A percentile compares a stretch with the other conserved stretches of the same genome.
Conservation (phyloP, 2,888 invertebrate genomes). For the Operophtera brumata region DNA sequence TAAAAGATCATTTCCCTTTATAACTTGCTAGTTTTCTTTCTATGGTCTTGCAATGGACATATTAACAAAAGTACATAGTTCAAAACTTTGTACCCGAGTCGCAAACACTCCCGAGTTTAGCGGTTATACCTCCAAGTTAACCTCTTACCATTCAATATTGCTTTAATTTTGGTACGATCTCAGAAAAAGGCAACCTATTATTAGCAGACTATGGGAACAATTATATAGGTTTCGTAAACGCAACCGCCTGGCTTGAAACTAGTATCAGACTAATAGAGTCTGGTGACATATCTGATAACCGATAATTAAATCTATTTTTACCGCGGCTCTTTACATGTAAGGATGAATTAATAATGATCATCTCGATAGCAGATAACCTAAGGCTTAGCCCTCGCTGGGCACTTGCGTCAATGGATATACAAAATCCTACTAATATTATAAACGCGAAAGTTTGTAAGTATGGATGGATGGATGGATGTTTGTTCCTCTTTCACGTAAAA, state of each 20-base stretch:
- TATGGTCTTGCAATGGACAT: too few relatives aligned
- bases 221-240: not conserved
- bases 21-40: too few relatives aligned
- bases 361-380: constrained; percentile 58
- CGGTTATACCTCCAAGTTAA: too few relatives aligned
- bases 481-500: too few relatives aligned
- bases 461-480: too few relatives aligned
- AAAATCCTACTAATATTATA: too few relatives aligned
- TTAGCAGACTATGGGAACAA: not conserved
- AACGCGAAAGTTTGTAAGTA: too few relatives aligned
- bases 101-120: too few relatives aligned
- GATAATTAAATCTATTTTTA: constrained; percentile 28
- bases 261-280: constrained; percentile 38
- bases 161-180: too few relatives aligned
- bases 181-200: constrained; percentile 10
- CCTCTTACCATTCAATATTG: constrained; percentile 1
- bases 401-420: constrained; percentile 65
- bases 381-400: constrained; percentile 47
- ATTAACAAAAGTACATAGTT: too few relatives aligned
- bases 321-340: constrained; percentile 33
- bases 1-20: too few relatives aligned
- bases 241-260: constrained; percentile 39
- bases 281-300: constrained; percentile 41
- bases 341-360: constrained; percentile 57
- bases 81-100: too few relatives aligned